Conservation (phyloP, 1,140 invertebrate genomes). For the Bombus sibiricus region DNA sequence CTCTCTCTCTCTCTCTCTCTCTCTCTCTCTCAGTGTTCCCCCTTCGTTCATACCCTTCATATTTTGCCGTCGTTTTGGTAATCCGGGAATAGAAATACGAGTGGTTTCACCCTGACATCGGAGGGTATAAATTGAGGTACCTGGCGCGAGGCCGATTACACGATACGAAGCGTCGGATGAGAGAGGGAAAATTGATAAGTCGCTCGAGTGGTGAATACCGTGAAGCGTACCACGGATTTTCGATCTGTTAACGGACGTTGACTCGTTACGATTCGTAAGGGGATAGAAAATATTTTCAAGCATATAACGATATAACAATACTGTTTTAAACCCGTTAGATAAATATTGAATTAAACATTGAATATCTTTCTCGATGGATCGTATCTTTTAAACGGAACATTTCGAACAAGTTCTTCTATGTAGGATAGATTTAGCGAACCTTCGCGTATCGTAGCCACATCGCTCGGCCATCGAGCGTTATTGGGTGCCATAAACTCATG, state of each 20-base stretch:
- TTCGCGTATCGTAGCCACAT: background rate
- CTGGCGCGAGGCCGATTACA: slow-evolving; percentile 42
- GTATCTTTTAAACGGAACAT: no score
- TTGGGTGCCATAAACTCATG: slow-evolving; percentile 17
- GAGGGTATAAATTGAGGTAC: slow-evolving; percentile 49
- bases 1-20: background rate
- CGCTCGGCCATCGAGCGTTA: slow-evolving; percentile 3
- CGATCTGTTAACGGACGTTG: background rate
- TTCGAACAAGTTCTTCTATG: background rate
- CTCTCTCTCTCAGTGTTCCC: background rate
- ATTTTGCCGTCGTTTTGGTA: slow-evolving; percentile 46
- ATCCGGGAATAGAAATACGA: slow-evolving; percentile 51
- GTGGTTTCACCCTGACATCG: slow-evolving; percentile 32
- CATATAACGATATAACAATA: background rate
- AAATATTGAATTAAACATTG: background rate
- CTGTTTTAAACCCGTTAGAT: background rate
- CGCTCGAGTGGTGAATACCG: background rate
- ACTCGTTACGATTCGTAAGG: background rate
- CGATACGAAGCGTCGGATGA: slow-evolving; percentile 23
- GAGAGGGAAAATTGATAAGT: slow-evolving; percentile 56
- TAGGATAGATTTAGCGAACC: background rate
- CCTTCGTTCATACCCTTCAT: background rate
- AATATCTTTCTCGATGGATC: background rate
- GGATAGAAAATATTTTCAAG: background rate
- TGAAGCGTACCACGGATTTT: background rate